phyloP scores from a whole-genome alignment of 1,140 invertebrate species.

The Fopius arisanus region DNA sequence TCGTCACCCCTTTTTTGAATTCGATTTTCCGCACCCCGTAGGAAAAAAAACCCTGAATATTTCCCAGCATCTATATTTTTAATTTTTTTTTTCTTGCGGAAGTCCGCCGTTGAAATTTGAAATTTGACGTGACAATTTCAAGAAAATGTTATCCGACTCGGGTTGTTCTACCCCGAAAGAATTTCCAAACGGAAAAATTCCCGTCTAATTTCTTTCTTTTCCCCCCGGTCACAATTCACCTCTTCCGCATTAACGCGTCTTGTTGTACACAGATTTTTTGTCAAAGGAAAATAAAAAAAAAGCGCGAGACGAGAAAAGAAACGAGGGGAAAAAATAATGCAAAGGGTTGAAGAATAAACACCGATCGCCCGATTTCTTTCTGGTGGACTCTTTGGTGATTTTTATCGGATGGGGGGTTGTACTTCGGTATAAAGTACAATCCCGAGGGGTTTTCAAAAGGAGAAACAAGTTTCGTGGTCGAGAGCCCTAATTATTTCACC shows the following conservation, averaged over 20 bases:
- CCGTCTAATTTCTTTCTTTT: not conserved
- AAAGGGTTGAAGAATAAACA: not conserved
- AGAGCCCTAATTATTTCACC: not conserved
- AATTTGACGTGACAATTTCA: no score
- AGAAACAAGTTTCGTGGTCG: slow-evolving; percentile 4
- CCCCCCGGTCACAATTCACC: not conserved
- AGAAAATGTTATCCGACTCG: no score
- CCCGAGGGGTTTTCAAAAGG: not conserved
- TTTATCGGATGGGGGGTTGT: not conserved
- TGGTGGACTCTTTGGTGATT: not conserved
- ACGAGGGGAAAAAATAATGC: not conserved
- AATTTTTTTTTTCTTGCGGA: no score
- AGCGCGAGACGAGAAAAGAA: not conserved
- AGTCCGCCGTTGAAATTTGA: no score
- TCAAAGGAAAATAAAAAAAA: not conserved
- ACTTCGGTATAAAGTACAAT: not conserved
- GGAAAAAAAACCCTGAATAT: no score
- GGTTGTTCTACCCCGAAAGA: no score
- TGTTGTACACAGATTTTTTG: not conserved
- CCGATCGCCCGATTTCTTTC: not conserved
- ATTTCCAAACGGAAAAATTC: not conserved
- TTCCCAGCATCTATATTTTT: no score
- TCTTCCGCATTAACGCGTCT: not conserved
- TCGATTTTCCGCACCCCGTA: no score
- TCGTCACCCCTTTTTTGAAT: no score